These are phyloP conservation scores for Galendromus occidentalis DNA, from an alignment of 1,140 invertebrate species.

Conservation along the genomic window DNA sequence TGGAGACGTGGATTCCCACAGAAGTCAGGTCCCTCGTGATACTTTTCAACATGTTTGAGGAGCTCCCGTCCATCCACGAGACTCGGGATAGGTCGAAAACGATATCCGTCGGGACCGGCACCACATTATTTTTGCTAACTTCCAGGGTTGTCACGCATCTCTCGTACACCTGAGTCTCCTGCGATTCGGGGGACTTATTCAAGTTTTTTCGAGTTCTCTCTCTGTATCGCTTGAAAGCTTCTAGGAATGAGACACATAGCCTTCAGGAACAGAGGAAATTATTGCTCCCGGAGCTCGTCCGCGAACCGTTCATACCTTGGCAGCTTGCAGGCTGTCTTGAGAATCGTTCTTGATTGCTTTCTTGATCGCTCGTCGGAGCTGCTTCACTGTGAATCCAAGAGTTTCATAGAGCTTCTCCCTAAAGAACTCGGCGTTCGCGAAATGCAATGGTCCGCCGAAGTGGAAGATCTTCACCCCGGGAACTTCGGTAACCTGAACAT, in stretches of 20 bases:
- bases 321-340: not conserved
- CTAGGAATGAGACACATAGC: too few relatives aligned
- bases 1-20: not conserved
- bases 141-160: not conserved
- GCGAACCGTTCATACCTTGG: not conserved
- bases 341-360: not conserved
- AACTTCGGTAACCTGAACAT: constrained; percentile 24
- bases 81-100: not conserved
- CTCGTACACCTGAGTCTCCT: not conserved
- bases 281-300: too few relatives aligned
- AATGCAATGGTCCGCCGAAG: constrained; percentile 32
- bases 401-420: not conserved
- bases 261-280: too few relatives aligned
- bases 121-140: not conserved
- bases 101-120: not conserved
- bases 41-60: not conserved
- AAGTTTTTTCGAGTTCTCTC: too few relatives aligned
- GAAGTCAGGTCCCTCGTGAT: not conserved
- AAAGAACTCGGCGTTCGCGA: constrained; percentile 32
- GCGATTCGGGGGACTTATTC: too few relatives aligned
- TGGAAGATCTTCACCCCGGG: constrained; percentile 30
- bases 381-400: not conserved
- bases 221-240: too few relatives aligned
- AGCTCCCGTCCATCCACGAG: not conserved
- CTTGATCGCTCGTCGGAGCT: not conserved